These are phyloP conservation scores for Piprites chloris DNA, from an alignment of 2,113 vertebrate species.

Conservation along the genomic window DNA sequence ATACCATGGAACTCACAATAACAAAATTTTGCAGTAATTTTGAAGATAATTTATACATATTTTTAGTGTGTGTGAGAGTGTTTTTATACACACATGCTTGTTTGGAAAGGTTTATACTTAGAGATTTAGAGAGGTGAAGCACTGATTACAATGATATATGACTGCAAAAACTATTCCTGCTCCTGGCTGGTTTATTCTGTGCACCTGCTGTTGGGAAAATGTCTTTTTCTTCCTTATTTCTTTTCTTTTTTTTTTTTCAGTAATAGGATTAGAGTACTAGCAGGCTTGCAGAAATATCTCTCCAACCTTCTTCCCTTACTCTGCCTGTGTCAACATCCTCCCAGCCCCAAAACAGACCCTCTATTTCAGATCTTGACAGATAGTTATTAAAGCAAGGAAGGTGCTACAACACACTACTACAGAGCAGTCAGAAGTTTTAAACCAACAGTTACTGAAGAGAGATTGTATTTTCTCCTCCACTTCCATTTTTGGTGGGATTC, in stretches of 20 bases:
- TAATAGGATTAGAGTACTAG: not conserved
- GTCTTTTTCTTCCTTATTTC: not conserved
- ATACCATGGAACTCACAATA: not conserved
- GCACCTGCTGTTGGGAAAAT: not conserved
- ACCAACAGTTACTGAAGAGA: not conserved
- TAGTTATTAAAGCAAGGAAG: not conserved
- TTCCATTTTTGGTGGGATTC: accelerated
- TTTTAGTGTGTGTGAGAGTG: not conserved
- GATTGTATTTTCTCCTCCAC: not conserved
- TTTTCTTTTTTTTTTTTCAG: not conserved
- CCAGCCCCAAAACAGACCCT: not conserved
- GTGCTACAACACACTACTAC: not conserved
- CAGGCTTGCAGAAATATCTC: not conserved
- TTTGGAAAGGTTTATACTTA: not conserved
- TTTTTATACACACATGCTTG: not conserved
- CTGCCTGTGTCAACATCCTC: not conserved
- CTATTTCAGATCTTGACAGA: not conserved
- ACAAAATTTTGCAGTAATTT: not conserved
- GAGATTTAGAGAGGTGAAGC: not conserved
- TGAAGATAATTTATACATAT: not conserved
- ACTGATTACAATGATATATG: not conserved
- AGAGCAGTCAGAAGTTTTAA: not conserved
- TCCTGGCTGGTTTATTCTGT: slow-evolving; percentile 21
- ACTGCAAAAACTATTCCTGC: not conserved
- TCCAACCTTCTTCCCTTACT: not conserved